Conservation (phyloP, 2,888 invertebrate species). For the Kryphioiulus occultus region DNA sequence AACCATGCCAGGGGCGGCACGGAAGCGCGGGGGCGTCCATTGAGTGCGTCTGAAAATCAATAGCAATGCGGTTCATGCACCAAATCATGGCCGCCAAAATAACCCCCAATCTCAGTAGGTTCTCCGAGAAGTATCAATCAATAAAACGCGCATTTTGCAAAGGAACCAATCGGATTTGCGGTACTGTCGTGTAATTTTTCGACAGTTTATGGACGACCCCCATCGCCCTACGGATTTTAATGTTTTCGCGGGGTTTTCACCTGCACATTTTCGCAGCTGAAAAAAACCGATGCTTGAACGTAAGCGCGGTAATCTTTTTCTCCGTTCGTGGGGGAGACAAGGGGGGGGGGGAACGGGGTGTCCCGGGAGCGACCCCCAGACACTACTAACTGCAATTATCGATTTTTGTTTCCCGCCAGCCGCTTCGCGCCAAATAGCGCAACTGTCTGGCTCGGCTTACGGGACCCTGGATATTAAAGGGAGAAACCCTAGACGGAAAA, state of each 20-base stretch:
- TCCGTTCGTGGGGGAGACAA: neutral
- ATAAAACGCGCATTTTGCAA: too few relatives aligned
- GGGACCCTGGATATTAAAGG: slow-evolving; percentile 1
- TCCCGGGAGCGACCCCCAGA: slow-evolving; percentile 20
- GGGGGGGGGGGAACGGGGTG: slow-evolving; percentile 17
- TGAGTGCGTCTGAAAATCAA: slow-evolving; percentile 7
- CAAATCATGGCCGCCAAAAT: neutral
- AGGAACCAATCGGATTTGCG: too few relatives aligned
- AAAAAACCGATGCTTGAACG: too few relatives aligned
- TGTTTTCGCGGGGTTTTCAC: slow-evolving; percentile 10
- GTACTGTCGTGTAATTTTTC: too few relatives aligned
- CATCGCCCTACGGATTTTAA: too few relatives aligned
- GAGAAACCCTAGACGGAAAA: neutral
- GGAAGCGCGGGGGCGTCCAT: neutral
- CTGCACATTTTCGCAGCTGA: too few relatives aligned
- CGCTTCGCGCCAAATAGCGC: slow-evolving; percentile 2
- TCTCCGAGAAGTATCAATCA: too few relatives aligned
- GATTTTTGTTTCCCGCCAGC: slow-evolving; percentile 15
- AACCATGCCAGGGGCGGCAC: neutral
- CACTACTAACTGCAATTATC: slow-evolving; percentile 17
- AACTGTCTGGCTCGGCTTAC: neutral
- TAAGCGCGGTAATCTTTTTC: neutral
- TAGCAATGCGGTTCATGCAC: neutral
- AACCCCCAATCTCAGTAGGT: neutral
- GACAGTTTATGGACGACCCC: neutral